Evolutionary conservation across 2,113 vertebrate species (phyloP).

Genomic region (Cyrtonyx montezumae): DNA sequence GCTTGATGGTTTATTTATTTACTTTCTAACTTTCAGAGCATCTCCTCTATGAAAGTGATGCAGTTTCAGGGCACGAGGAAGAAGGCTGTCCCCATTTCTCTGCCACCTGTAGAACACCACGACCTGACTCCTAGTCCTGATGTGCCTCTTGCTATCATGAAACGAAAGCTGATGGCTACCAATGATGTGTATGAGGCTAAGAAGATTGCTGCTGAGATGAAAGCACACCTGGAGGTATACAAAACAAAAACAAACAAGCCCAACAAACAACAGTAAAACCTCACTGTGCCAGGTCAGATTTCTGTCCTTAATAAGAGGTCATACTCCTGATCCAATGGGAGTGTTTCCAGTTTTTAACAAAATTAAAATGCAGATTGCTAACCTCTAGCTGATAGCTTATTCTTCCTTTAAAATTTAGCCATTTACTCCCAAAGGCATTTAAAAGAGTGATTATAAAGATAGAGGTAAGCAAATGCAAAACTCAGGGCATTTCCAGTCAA

Average conservation of each 20-base stretch:
- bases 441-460: background rate
- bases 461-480: background rate
- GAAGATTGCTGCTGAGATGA: constrained; percentile 81
- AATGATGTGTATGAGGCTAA: constrained; percentile 80
- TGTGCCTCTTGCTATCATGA: constrained; percentile 91
- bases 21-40: constrained; percentile 76
- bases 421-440: background rate
- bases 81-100: constrained; percentile 59
- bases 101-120: constrained; percentile 73
- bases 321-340: background rate
- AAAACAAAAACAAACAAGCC: background rate
- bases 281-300: background rate
- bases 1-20: background rate
- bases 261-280: background rate
- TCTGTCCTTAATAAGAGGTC: background rate
- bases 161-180: constrained; percentile 87
- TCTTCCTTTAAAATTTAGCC: background rate
- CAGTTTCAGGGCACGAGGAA: constrained; percentile 87
- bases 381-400: background rate
- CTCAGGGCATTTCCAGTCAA: background rate
- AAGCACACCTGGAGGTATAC: constrained; percentile 83
- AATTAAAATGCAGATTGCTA: background rate
- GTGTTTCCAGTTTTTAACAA: background rate
- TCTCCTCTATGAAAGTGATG: constrained; percentile 90
- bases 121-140: constrained; percentile 92